These are phyloP conservation scores for Benitochromis conjunctus DNA, from an alignment of 2,113 vertebrate genomes.

Conservation along the genomic window DNA sequence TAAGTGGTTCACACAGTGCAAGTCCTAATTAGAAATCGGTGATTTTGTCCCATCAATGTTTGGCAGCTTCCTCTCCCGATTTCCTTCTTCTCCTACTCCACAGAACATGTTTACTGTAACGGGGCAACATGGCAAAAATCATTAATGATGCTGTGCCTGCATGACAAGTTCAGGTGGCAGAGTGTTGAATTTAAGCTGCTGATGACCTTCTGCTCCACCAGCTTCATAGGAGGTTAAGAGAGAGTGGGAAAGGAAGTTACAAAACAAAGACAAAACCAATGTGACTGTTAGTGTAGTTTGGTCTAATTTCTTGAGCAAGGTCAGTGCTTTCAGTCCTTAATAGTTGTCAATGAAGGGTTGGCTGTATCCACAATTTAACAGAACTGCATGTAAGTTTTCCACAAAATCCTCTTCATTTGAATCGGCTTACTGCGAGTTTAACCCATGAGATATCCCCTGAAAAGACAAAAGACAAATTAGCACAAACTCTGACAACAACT, in stretches of 20 bases:
- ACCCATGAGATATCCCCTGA: slow-evolving; percentile 95
- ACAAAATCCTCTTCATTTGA: not conserved
- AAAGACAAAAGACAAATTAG: slow-evolving; percentile 20
- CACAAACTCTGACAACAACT: not conserved
- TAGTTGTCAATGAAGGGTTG: not conserved
- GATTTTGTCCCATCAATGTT: not conserved
- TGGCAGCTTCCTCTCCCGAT: not conserved
- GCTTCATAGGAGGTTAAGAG: not conserved
- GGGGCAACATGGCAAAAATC: not conserved
- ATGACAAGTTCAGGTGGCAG: not conserved
- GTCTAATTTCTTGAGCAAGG: not conserved
- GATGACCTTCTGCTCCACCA: not conserved
- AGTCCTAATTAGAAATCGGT: not conserved
- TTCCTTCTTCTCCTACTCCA: not conserved
- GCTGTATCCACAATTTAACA: not conserved
- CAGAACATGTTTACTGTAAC: not conserved
- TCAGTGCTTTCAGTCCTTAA: slow-evolving; percentile 26
- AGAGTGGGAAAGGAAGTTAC: not conserved
- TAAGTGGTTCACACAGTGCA: not conserved
- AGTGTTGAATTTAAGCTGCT: not conserved
- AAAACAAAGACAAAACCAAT: not conserved
- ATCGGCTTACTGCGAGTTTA: slow-evolving; percentile 53
- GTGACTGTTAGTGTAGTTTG: not conserved
- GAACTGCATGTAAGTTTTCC: not conserved
- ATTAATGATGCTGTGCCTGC: not conserved